These are phyloP conservation scores for Megaustenia siamemsis DNA, from an alignment of 2,888 invertebrate species.

Conservation along the genomic window DNA sequence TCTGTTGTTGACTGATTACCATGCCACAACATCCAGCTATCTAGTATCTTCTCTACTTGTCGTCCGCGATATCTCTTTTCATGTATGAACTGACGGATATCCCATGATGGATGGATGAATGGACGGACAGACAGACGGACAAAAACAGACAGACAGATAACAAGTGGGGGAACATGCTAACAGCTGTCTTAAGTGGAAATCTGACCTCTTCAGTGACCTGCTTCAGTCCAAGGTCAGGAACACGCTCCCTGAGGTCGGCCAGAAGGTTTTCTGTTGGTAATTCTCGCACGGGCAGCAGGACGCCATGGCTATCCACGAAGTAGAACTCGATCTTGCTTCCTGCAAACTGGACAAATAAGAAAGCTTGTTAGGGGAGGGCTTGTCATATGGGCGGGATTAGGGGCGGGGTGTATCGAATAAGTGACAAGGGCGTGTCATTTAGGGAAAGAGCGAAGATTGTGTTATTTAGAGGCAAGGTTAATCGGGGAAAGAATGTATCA, in stretches of 20 bases:
- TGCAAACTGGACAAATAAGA: constrained; percentile 36
- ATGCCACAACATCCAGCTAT: too few species aligned
- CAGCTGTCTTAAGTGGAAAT: neutral
- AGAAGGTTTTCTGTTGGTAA: constrained; percentile 22
- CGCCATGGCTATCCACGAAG: neutral
- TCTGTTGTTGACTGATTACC: too few species aligned
- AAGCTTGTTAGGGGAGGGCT: neutral
- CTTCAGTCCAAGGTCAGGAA: constrained; percentile 43
- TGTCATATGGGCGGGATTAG: neutral
- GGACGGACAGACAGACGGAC: neutral
- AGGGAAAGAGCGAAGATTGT: neutral
- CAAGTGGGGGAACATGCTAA: too few species aligned
- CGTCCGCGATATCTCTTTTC: too few species aligned
- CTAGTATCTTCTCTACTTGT: too few species aligned
- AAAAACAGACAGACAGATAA: neutral
- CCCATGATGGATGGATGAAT: neutral
- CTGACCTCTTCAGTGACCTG: constrained; percentile 40
- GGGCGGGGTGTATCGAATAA: neutral
- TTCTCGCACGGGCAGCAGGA: constrained; percentile 27
- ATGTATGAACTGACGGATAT: too few species aligned
- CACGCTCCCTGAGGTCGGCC: constrained; percentile 11
- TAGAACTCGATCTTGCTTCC: constrained; percentile 46
- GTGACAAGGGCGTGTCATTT: neutral
- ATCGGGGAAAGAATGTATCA: neutral
- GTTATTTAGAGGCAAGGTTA: neutral